A percentile compares a stretch with the other conserved stretches of the same genome.
Evolutionary conservation across 2,113 vertebrate species (phyloP).

Genomic region (Etheostoma cragini): DNA sequence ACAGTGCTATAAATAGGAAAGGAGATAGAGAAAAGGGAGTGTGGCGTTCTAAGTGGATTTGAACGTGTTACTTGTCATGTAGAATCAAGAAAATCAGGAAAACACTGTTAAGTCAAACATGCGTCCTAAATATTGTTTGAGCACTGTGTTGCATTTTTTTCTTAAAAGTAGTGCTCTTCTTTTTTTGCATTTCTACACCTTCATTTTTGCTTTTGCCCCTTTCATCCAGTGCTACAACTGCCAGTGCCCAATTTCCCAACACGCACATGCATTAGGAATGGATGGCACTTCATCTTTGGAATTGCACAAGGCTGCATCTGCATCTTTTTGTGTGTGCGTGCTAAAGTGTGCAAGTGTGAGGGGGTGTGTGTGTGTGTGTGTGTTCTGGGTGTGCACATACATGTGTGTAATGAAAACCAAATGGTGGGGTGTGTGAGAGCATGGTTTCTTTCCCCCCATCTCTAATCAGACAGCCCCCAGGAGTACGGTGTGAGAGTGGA

Average conservation of each 20-base stretch:
- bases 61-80: background rate
- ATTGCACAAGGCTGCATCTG: constrained; percentile 72
- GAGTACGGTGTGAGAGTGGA: constrained; percentile 78
- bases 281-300: constrained; percentile 66
- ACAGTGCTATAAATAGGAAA: constrained; percentile 3
- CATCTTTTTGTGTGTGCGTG: constrained; percentile 29
- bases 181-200: background rate
- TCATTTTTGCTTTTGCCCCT: constrained; percentile 25
- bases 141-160: constrained; percentile 7
- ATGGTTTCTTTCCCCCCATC: constrained; percentile 81
- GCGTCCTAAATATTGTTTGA: constrained; percentile 28
- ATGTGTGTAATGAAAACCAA: constrained; percentile 82
- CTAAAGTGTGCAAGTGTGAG: constrained; percentile 6
- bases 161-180: background rate
- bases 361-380: constrained; percentile 19
- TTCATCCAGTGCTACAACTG: constrained; percentile 15
- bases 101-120: background rate
- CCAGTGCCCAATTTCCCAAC: constrained; percentile 56
- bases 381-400: constrained; percentile 57
- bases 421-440: constrained; percentile 78
- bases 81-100: constrained; percentile 8
- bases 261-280: constrained; percentile 66
- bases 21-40: background rate
- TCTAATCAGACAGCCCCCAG: constrained; percentile 85
- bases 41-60: constrained; percentile 9